phyloP scores from a whole-genome alignment of 1,140 invertebrate species.

The Dreissena rostriformis region DNA sequence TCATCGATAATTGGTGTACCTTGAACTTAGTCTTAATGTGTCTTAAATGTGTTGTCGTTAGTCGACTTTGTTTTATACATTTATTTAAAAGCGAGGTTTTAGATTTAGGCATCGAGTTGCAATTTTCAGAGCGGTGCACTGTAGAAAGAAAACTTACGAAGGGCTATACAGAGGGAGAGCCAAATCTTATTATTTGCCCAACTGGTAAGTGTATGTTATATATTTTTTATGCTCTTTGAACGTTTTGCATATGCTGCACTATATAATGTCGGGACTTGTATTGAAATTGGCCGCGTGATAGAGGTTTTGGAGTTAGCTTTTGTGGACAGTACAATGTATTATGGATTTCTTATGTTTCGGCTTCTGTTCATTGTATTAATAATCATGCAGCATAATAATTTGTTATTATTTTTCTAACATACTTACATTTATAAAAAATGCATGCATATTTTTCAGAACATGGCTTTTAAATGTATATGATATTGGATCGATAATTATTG shows the following conservation, averaged over 20 bases:
- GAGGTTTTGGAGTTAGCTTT: too few species aligned
- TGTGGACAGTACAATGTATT: too few species aligned
- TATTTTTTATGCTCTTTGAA: too few species aligned
- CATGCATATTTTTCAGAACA: not conserved
- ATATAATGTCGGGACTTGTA: too few species aligned
- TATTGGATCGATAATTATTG: not conserved
- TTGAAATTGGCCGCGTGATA: too few species aligned
- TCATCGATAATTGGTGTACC: not conserved
- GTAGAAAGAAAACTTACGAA: slow-evolving; percentile 1
- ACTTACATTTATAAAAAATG: not conserved
- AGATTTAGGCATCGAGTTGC: not conserved
- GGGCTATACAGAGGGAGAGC: not conserved
- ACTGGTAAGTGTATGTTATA: slow-evolving; percentile 17
- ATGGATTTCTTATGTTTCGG: too few species aligned
- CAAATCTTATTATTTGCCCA: slow-evolving; percentile 30
- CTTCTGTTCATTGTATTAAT: too few species aligned
- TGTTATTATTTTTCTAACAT: too few species aligned
- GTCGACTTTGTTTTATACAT: not conserved
- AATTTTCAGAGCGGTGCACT: not conserved
- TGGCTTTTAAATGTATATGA: not conserved
- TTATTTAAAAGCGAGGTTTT: not conserved
- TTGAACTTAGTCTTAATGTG: not conserved
- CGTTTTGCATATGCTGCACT: too few species aligned
- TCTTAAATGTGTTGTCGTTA: not conserved
- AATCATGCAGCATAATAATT: too few species aligned